Evolutionary conservation across 2,888 invertebrate species (phyloP).

Genomic region (Cryptocephalus primarius): DNA sequence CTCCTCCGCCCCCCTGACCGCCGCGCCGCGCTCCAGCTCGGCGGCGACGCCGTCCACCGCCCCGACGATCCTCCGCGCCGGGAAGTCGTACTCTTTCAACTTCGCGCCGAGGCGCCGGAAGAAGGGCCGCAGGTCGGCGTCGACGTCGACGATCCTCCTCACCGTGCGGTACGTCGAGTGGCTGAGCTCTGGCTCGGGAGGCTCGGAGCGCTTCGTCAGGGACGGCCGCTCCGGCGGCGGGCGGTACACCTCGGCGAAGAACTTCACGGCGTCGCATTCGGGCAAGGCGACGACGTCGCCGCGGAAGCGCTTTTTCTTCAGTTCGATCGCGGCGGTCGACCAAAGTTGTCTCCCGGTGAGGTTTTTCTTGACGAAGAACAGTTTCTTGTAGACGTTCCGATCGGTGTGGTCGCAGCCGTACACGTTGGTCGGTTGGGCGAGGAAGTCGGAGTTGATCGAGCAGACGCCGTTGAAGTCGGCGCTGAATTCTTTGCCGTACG

Average conservation of each 20-base stretch:
- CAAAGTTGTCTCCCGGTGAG: slow-evolving; percentile 13
- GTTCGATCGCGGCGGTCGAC: slow-evolving; percentile 11
- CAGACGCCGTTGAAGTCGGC: slow-evolving; percentile 18
- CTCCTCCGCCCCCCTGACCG: background rate
- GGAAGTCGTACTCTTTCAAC: background rate
- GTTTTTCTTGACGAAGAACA: slow-evolving; percentile 16
- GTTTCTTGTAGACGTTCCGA: slow-evolving; percentile 13
- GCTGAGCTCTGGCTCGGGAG: too few relatives aligned
- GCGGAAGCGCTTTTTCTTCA: background rate
- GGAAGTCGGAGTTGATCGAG: slow-evolving; percentile 12
- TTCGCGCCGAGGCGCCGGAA: too few relatives aligned
- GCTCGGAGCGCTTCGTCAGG: too few relatives aligned
- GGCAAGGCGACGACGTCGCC: too few relatives aligned
- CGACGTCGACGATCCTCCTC: too few relatives aligned
- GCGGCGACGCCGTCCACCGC: too few relatives aligned
- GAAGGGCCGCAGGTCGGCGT: too few relatives aligned
- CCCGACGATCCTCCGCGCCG: background rate
- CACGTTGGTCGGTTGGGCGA: slow-evolving; percentile 11
- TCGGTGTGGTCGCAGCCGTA: slow-evolving; percentile 16
- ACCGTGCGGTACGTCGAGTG: too few relatives aligned
- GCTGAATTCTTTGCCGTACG: slow-evolving; percentile 19
- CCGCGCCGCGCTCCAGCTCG: background rate
- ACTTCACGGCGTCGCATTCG: too few relatives aligned
- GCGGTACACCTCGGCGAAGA: too few relatives aligned
- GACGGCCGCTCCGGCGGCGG: too few relatives aligned